Evolutionary conservation across 2,797 vertebrate genomes (phyloP).

Genomic region (Mus spretus): DNA sequence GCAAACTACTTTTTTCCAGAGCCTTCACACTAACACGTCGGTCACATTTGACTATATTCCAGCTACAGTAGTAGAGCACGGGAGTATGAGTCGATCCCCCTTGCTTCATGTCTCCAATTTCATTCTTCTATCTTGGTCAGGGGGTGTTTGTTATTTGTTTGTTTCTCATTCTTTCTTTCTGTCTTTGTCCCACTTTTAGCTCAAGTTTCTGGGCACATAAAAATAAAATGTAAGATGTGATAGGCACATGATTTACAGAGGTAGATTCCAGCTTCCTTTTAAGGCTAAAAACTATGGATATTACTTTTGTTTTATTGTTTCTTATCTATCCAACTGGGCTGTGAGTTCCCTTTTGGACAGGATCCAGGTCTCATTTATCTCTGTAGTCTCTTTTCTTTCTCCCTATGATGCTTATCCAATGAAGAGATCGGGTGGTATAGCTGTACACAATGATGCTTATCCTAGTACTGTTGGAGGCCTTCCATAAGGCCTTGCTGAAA

Average conservation of each 20-base stretch:
- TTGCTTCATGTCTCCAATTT: conserved; percentile 73
- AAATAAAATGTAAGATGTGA: conserved; percentile 81
- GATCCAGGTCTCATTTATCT: conserved; percentile 76
- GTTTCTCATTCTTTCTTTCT: neutral
- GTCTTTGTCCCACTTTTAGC: conserved; percentile 72
- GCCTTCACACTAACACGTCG: conserved; percentile 67
- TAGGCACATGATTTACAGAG: conserved; percentile 76
- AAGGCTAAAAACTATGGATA: conserved; percentile 79
- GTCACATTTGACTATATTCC: conserved; percentile 50
- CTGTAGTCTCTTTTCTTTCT: conserved; percentile 31
- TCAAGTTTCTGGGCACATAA: conserved; percentile 76
- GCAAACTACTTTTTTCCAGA: conserved; percentile 73
- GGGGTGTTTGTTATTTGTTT: neutral
- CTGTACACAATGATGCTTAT: conserved; percentile 33
- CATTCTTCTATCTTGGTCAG: conserved; percentile 54
- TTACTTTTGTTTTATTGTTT: conserved; percentile 78
- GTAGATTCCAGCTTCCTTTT: conserved; percentile 81
- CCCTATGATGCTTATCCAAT: conserved; percentile 25
- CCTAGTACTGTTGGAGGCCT: neutral
- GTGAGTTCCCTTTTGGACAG: conserved; percentile 71
- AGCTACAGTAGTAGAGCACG: conserved; percentile 46
- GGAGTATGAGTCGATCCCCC: conserved; percentile 68
- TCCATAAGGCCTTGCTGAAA: conserved; percentile 52
- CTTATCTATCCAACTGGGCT: conserved; percentile 74
- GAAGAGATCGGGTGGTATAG: neutral